Evolutionary conservation across 2,888 invertebrate genomes (phyloP).

Genomic region (Drosophila dives): DNA sequence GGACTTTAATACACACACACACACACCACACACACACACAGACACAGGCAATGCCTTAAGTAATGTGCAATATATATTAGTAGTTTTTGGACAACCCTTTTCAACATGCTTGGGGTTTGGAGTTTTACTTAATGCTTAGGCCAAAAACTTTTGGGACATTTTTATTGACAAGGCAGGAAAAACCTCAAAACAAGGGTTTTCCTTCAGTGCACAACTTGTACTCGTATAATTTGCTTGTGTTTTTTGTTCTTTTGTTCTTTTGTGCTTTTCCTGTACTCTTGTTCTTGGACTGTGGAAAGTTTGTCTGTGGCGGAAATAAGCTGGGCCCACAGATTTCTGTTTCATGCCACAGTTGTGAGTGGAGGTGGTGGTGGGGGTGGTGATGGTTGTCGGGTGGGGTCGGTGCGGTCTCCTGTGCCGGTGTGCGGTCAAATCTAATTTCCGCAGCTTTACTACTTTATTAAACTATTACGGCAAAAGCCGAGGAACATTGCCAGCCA

Average conservation of each 20-base stretch:
- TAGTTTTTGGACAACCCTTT: constrained; percentile 66
- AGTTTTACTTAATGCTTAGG: constrained; percentile 68
- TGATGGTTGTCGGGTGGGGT: background rate
- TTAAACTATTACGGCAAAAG: constrained; percentile 80
- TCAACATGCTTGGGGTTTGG: constrained; percentile 46
- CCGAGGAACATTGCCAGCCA: constrained; percentile 39
- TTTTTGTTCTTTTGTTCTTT: constrained; percentile 19
- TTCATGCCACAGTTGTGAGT: constrained; percentile 20
- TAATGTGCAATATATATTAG: constrained; percentile 11
- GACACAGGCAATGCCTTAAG: background rate
- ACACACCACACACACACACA: background rate
- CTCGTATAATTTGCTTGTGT: constrained; percentile 58
- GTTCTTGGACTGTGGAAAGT: constrained; percentile 52
- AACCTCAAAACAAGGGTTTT: constrained; percentile 61
- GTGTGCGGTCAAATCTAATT: constrained; percentile 82
- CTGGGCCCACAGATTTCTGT: constrained; percentile 62
- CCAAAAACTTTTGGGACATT: constrained; percentile 78
- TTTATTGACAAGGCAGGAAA: constrained; percentile 75
- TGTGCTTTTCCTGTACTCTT: constrained; percentile 15
- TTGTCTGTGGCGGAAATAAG: constrained; percentile 74
- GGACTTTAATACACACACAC: constrained; percentile 25
- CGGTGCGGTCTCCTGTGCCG: constrained; percentile 45
- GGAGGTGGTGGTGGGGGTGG: background rate
- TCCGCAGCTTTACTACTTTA: constrained; percentile 82
- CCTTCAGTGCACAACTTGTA: constrained; percentile 28